Percentiles rank a stretch among this genome's conserved stretches.
Evolutionary conservation across 2,888 invertebrate species (phyloP).

Genomic region (Blastobasis lacticolella): DNA sequence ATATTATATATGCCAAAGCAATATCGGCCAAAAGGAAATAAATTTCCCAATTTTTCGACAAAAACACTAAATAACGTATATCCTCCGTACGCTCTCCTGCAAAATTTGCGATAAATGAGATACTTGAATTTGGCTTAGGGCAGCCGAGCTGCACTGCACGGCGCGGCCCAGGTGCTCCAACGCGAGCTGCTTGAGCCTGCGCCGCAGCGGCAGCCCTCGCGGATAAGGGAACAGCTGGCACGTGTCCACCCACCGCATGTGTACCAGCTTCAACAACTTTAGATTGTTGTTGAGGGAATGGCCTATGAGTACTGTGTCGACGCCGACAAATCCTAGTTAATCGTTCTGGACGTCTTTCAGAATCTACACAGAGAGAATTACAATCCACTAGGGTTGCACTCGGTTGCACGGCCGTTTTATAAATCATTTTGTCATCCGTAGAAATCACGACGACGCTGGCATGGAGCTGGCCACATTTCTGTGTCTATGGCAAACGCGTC

Average conservation of each 20-base stretch:
- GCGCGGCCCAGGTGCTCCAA: conserved; percentile 81
- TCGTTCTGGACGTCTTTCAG: conserved; percentile 89
- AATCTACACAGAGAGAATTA: conserved; percentile 88
- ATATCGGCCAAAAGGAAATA: too few relatives aligned
- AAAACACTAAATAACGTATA: too few relatives aligned
- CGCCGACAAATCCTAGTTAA: conserved; percentile 84
- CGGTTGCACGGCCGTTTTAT: conserved; percentile 90
- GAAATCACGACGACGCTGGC: conserved; percentile 90
- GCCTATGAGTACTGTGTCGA: conserved; percentile 93
- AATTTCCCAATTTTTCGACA: too few relatives aligned
- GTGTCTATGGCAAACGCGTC: conserved; percentile 92
- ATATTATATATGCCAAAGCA: too few relatives aligned
- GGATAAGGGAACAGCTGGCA: conserved; percentile 90
- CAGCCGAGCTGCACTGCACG: conserved; percentile 83
- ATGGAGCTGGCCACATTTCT: conserved; percentile 96
- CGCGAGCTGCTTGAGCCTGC: conserved; percentile 86
- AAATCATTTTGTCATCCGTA: conserved; percentile 82
- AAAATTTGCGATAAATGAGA: too few relatives aligned
- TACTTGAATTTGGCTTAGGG: too few relatives aligned
- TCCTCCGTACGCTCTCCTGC: too few relatives aligned
- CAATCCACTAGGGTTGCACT: conserved; percentile 89
- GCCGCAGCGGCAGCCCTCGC: conserved; percentile 86
- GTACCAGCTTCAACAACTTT: conserved; percentile 87
- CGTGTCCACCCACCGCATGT: conserved; percentile 91
- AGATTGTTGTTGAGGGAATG: conserved; percentile 97